Percentiles rank a stretch among this genome's conserved stretches.
phyloP scores from a whole-genome alignment of 2,888 invertebrate genomes.

The Alentia gelatinosa region DNA sequence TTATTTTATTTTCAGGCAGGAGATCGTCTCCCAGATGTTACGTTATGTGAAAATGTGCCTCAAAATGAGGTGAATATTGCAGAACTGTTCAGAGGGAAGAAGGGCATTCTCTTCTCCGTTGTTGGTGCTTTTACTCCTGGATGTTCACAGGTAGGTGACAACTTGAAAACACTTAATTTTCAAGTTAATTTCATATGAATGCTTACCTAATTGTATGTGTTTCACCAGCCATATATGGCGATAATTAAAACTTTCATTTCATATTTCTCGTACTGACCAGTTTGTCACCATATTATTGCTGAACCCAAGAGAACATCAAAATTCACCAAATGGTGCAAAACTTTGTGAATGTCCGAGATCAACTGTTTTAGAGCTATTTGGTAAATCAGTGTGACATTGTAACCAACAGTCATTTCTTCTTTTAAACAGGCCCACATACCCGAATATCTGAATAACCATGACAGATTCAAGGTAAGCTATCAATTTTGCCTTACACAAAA shows the following conservation, averaged over 20 bases:
- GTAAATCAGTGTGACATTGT: neutral
- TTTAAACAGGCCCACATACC: slow-evolving; percentile 89
- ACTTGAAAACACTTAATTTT: neutral
- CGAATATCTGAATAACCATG: slow-evolving; percentile 90
- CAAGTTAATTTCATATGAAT: neutral
- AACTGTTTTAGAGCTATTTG: no score
- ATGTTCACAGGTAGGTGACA: slow-evolving; percentile 87
- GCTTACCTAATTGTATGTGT: no score
- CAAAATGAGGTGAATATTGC: slow-evolving; percentile 91
- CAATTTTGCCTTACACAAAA: neutral
- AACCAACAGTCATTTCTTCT: neutral
- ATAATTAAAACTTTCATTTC: no score
- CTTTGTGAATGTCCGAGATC: no score
- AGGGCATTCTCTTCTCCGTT: slow-evolving; percentile 92
- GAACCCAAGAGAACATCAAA: no score
- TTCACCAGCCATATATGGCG: no score
- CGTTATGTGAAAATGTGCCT: slow-evolving; percentile 92
- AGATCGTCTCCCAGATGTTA: slow-evolving; percentile 88
- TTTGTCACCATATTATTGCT: no score
- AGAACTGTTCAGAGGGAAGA: slow-evolving; percentile 88
- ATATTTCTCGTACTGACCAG: no score
- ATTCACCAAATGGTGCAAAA: no score
- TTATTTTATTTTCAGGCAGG: slow-evolving; percentile 86
- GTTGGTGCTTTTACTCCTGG: slow-evolving; percentile 97
- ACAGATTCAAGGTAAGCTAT: slow-evolving; percentile 87